Evolutionary conservation across 2,113 vertebrate genomes (phyloP), one percentile per base, ranked within the genome.

Genomic region (Steatornis caripensis): DNA sequence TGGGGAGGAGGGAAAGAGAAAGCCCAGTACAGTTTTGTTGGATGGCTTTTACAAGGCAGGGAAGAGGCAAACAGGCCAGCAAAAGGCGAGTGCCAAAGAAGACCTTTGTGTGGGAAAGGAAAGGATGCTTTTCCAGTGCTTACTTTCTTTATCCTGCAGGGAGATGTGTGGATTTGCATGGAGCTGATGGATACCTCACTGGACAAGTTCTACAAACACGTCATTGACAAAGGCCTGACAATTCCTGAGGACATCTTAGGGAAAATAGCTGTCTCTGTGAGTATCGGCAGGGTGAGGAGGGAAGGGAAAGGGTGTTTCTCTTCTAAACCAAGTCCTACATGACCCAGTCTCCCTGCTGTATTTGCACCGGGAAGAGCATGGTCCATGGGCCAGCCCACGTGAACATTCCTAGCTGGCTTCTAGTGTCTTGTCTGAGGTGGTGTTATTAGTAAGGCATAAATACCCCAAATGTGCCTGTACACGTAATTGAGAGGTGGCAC

Each of bases 81-180:
- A 66, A 66, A 90, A 37, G 60, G 53, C 37, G 61, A 60, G 58
- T 41, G 45, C 49, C 24, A 48, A 27, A 43, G 53, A 29, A 6
- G 53, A 55, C 19, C 15, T 82, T 29, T 57, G 51, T 0, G 0
- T 0, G 1, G 51, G 46, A 26, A 39, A 64, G 34, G 34, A 64
- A 61, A 71, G 27, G 43, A 18, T 62, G 26, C 16, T 32, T 86
- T 37, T 91, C 26, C 41, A 65, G 2, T 57, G 41, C 37, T 53
- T 91, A 10, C 41, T 55, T 60, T 21, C 60, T 74, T 16, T 80
- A 1, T 87, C 96, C 91, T 78, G 57, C 97, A 99, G 99, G 99
- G 99, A 19, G 99, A 99, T 4, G 99, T 99, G 49, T 99, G 99
- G 99, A 99, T 99, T 97, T 99, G 99, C 95, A 99, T 99, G 99